Conservation (phyloP, 2,113 vertebrate genomes). For the Camelus bactrianus region DNA sequence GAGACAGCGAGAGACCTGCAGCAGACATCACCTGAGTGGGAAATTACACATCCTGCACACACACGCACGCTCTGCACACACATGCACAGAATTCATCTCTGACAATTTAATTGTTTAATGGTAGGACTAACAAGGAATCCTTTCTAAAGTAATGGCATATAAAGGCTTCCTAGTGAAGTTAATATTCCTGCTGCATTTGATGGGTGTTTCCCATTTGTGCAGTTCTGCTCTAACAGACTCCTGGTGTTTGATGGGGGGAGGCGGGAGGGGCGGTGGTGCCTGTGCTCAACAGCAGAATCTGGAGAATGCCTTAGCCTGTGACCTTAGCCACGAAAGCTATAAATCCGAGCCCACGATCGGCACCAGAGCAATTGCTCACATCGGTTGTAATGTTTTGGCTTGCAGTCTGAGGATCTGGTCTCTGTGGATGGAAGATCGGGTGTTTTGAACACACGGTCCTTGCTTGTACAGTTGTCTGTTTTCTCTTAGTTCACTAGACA, state of each 20-base stretch:
- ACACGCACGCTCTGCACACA: constrained; percentile 66
- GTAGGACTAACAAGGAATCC: constrained; percentile 84
- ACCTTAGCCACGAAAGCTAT: constrained; percentile 48
- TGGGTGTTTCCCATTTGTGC: constrained; percentile 81
- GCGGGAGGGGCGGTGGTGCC: neutral
- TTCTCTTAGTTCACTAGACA: neutral
- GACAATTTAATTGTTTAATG: constrained; percentile 86
- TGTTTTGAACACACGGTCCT: neutral
- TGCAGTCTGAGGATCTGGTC: neutral
- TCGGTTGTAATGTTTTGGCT: neutral
- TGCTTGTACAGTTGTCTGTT: neutral
- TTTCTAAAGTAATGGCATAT: constrained; percentile 83
- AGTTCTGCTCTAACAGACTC: constrained; percentile 75
- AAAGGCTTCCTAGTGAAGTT: constrained; percentile 80
- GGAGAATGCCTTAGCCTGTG: constrained; percentile 60
- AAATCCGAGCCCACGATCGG: neutral
- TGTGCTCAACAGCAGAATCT: constrained; percentile 56
- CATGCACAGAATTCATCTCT: constrained; percentile 78
- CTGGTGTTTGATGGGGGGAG: constrained; percentile 20
- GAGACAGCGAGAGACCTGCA: neutral
- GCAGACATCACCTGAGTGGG: constrained; percentile 82
- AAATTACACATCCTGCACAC: constrained; percentile 76
- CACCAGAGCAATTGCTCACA: neutral
- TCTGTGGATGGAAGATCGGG: neutral
- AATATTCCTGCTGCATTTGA: constrained; percentile 79